Conservation (phyloP, 2,113 vertebrate species). For the Pterophyllum scalare region DNA sequence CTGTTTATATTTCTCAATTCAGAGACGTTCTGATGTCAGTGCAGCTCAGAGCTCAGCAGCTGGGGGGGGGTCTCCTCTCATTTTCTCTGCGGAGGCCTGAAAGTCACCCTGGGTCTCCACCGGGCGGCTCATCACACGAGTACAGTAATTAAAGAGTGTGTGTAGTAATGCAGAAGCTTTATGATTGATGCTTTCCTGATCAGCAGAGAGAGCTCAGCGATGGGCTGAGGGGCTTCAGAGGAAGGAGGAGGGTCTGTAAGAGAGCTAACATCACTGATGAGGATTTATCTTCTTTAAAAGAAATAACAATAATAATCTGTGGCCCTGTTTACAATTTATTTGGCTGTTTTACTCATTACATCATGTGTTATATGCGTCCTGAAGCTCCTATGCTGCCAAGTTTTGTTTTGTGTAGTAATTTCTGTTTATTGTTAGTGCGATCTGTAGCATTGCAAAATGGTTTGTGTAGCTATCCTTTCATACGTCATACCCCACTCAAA, state of each 20-base stretch:
- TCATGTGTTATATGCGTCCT: too few species aligned
- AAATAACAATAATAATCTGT: background rate
- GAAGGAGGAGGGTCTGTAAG: background rate
- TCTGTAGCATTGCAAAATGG: too few species aligned
- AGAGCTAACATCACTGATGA: background rate
- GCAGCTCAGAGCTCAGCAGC: background rate
- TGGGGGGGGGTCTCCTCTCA: background rate
- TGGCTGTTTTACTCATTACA: background rate
- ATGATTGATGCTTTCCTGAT: slow-evolving; percentile 10
- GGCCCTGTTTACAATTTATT: background rate
- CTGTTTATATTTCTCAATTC: background rate
- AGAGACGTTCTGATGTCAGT: slow-evolving; percentile 1
- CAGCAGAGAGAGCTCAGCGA: background rate
- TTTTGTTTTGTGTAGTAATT: background rate
- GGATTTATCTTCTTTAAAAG: background rate
- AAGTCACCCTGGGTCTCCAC: slow-evolving; percentile 38
- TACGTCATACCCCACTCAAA: background rate
- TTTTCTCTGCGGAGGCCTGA: slow-evolving; percentile 1
- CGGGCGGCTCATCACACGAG: slow-evolving; percentile 20
- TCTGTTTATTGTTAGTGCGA: background rate
- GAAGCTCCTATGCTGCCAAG: accelerated
- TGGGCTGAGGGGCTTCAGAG: background rate
- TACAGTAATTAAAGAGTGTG: slow-evolving; percentile 28
- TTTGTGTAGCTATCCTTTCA: background rate
- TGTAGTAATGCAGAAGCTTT: background rate